Percentiles rank a stretch among this genome's conserved stretches.
phyloP scores from a whole-genome alignment of 2,113 vertebrate species.

The Gavia stellata region DNA sequence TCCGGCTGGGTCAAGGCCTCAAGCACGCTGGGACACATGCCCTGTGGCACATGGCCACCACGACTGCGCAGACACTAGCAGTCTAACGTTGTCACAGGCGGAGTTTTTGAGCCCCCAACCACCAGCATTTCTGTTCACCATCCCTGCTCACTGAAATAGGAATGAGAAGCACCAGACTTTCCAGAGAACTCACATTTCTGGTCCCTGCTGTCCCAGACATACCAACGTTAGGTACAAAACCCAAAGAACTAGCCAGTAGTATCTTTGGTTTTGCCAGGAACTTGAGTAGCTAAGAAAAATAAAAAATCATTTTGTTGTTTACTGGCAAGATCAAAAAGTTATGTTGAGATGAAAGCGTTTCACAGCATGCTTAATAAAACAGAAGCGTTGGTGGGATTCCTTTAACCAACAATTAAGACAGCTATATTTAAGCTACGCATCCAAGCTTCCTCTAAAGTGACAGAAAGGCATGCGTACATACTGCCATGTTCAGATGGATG shows the following conservation, averaged over 20 bases:
- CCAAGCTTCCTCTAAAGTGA: neutral
- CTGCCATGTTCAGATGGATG: neutral
- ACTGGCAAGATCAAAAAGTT: neutral
- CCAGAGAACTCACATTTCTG: neutral
- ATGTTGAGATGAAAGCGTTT: neutral
- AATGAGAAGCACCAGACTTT: accelerated
- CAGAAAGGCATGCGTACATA: accelerated
- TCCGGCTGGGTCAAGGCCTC: no score
- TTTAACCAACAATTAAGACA: neutral
- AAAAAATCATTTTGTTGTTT: neutral
- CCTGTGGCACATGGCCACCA: neutral
- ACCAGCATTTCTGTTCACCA: neutral
- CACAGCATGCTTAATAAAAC: neutral
- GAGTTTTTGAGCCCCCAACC: neutral
- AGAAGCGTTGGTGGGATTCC: neutral
- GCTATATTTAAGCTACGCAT: neutral
- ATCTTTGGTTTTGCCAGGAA: neutral
- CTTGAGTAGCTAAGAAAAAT: neutral
- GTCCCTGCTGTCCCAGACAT: neutral
- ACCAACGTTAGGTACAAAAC: neutral
- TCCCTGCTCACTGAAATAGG: neutral
- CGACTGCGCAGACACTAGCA: accelerated
- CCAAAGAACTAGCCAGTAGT: neutral
- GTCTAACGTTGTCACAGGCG: accelerated
- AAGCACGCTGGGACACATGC: accelerated